A percentile compares a stretch with the other conserved stretches of the same genome.
Conservation (phyloP, 2,113 vertebrate species). For the Callionymus lyra region DNA sequence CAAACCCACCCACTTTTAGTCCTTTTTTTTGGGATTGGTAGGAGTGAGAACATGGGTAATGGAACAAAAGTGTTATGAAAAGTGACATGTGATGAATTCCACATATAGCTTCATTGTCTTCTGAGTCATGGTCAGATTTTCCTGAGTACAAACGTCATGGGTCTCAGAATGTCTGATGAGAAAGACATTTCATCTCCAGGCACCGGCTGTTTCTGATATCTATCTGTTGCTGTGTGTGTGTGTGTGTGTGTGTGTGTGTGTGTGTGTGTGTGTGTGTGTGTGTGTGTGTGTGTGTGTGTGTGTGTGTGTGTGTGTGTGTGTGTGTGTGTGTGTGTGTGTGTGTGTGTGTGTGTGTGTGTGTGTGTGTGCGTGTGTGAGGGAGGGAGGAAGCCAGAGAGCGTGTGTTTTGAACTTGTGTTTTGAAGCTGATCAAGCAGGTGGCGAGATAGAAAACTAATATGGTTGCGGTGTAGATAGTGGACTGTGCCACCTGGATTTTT, state of each 20-base stretch:
- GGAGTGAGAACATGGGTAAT: constrained; percentile 22
- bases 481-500: constrained; percentile 46
- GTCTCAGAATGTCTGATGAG: constrained; percentile 41
- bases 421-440: constrained; percentile 35
- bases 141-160: constrained; percentile 21
- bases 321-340: too few species aligned
- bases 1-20: constrained; percentile 37
- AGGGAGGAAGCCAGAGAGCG: too few species aligned
- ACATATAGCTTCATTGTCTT: constrained; percentile 37
- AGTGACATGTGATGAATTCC: too few species aligned
- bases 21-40: constrained; percentile 12
- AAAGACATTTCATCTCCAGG: constrained; percentile 47
- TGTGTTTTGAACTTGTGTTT: constrained; percentile 4
- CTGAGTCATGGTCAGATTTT: constrained; percentile 37
- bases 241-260: constrained; percentile 3
- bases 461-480: constrained; percentile 35
- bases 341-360: constrained; percentile 8
- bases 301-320: too few species aligned
- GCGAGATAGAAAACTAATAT: constrained; percentile 37
- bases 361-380: too few species aligned
- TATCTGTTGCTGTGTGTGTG: constrained; percentile 1
- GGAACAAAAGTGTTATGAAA: too few species aligned
- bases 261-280: too few species aligned
- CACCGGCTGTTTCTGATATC: constrained; percentile 10
- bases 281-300: too few species aligned